A percentile compares a stretch with the other conserved stretches of the same genome.
Conservation (phyloP, 2,113 vertebrate species). For the Bambusicola thoracicus region DNA sequence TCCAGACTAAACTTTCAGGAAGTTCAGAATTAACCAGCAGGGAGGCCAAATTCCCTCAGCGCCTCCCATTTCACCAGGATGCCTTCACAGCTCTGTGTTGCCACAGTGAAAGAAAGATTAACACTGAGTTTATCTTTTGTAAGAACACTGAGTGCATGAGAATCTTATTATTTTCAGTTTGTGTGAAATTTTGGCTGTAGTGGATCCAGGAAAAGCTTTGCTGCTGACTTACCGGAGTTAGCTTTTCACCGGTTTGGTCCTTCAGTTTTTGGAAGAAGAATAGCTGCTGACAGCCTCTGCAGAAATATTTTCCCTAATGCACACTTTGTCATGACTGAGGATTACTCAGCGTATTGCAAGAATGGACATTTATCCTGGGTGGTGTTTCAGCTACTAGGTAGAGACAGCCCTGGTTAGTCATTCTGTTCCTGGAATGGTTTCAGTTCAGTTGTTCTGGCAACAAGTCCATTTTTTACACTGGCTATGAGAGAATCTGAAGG, state of each 20-base stretch:
- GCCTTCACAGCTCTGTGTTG: neutral
- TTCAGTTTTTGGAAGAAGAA: neutral
- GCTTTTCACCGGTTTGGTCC: neutral
- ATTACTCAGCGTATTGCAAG: neutral
- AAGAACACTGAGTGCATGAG: neutral
- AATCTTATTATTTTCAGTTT: neutral
- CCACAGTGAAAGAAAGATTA: neutral
- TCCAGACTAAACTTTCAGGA: neutral
- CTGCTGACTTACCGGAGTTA: neutral
- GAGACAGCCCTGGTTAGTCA: neutral
- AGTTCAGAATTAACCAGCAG: neutral
- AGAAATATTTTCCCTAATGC: neutral
- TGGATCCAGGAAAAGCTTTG: neutral
- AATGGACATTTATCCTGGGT: neutral
- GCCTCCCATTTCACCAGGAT: neutral
- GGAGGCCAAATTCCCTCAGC: neutral
- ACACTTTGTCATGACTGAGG: neutral
- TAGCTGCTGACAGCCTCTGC: neutral
- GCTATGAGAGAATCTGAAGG: neutral
- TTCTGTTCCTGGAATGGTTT: neutral
- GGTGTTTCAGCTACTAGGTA: fast-evolving
- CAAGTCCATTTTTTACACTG: neutral
- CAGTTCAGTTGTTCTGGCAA: neutral
- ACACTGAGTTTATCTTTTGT: neutral
- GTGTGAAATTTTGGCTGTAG: neutral